Percentiles rank a stretch among this genome's conserved stretches.
These are phyloP conservation scores for Panagrolaimus sp. DNA, from an alignment of 1,140 invertebrate species.

Conservation along the genomic window DNA sequence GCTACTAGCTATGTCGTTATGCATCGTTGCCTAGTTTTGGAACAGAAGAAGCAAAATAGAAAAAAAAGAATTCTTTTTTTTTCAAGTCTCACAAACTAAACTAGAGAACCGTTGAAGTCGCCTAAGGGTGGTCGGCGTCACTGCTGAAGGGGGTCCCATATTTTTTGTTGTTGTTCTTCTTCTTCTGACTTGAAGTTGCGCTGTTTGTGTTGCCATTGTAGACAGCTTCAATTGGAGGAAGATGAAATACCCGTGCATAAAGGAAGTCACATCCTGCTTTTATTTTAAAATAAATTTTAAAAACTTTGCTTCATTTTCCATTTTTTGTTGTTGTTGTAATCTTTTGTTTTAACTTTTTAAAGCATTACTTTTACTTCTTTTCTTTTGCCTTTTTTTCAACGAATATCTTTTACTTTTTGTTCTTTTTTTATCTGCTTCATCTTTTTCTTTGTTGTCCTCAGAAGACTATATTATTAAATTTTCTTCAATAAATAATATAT, in stretches of 20 bases:
- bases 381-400: background rate
- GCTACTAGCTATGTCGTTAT: conserved; percentile 7
- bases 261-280: background rate
- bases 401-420: background rate
- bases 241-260: conserved; percentile 2
- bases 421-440: conserved; percentile 7
- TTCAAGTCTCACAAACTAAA: too few species aligned
- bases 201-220: conserved; percentile 2
- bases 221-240: background rate
- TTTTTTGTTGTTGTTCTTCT: conserved; percentile 2
- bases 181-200: background rate
- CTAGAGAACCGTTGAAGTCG: too few species aligned
- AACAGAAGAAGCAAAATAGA: too few species aligned
- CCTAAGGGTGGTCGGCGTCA: too few species aligned
- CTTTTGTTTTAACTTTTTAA: background rate
- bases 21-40: too few species aligned
- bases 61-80: too few species aligned
- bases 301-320: conserved; percentile 7
- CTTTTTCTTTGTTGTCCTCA: too few species aligned
- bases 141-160: conserved; percentile 6
- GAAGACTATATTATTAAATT: too few species aligned
- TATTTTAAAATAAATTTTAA: background rate
- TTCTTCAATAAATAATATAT: background rate
- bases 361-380: background rate
- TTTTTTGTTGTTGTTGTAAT: conserved; percentile 5